Evolutionary conservation across 2,888 invertebrate genomes (phyloP), one percentile per base, ranked within the genome.

Genomic region (Hybos culiciformis): DNA sequence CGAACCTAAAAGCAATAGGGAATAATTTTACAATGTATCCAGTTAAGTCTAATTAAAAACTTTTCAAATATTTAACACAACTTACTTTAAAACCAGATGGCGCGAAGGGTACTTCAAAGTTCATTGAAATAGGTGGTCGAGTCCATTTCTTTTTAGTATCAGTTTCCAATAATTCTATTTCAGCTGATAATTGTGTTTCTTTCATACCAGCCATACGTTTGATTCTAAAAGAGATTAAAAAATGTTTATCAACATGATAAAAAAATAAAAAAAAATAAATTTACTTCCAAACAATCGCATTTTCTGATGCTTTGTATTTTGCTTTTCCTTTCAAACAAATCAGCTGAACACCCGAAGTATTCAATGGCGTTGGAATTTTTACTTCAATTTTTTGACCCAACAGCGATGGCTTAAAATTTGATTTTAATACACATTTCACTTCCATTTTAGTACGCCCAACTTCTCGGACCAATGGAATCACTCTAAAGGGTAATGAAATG

Each of bases 91-190:
- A 96, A 2, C 98, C 98, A 41, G 97, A 98, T 5, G 98, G 98
- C 9, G 98, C 98, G 67, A 98, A 99, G 4, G 98, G 98, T 53
- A 99, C 98, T 72, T 99, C 98, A 66, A 99, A 99, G 68, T 94
- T 97, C 97, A 99, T 98, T 2, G 98, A 98, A 60, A 99, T 98
- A 37, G 98, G 98, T 19, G 98, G 98, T 37, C 98, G 77, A 15
- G 98, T 99, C 98, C 98, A 99, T 66, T 99, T 99, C 72, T 98
- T 98, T 70, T 98, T 98, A 11, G 93, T 94, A 59, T 94, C 97
- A 0, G 98, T 97, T 68, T 94, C 94, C 47, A 99, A 73, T 31
- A 99, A 71, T 66, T 99, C 98, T 42, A 99, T 98, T 73, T 99
- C 98, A 0, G 98, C 98, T 1, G 97, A 98, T 31, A 99, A 73